A percentile compares a stretch with the other conserved stretches of the same genome.
phyloP scores from a whole-genome alignment of 2,113 vertebrate genomes.

The Protobothrops flavoviridis region DNA sequence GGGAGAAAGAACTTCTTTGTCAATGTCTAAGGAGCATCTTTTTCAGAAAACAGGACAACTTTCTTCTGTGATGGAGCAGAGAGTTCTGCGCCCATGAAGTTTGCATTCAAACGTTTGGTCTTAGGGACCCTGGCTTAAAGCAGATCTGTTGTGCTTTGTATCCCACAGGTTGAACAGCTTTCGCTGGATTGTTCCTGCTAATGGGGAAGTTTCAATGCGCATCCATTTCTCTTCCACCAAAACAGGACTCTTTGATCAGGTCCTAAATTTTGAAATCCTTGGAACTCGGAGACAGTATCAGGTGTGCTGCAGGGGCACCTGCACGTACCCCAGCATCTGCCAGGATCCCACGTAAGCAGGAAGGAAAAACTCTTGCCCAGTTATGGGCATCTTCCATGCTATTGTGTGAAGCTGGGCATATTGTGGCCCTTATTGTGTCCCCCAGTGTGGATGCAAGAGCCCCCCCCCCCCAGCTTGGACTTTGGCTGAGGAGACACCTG shows the following conservation, averaged over 20 bases:
- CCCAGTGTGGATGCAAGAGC: not conserved
- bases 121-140: not conserved
- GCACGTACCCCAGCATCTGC: conserved; percentile 83
- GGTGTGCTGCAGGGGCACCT: conserved; percentile 76
- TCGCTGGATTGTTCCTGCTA: conserved; percentile 84
- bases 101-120: not conserved
- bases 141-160: not conserved
- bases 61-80: not conserved
- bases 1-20: not conserved
- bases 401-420: not conserved
- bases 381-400: not conserved
- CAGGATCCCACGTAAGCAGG: conserved; percentile 77
- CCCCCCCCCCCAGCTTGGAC: not conserved
- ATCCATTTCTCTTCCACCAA: conserved; percentile 76
- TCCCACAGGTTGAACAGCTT: conserved; percentile 69
- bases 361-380: accelerated
- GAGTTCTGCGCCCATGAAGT: not conserved
- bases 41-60: not conserved
- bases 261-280: conserved; percentile 82
- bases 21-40: not conserved
- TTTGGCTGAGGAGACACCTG: not conserved
- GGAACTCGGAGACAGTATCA: conserved; percentile 77
- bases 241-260: conserved; percentile 77
- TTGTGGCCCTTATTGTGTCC: not conserved
- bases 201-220: conserved; percentile 69